Evolutionary conservation across 2,888 invertebrate species (phyloP).

Genomic region (Campoplex capitator): DNA sequence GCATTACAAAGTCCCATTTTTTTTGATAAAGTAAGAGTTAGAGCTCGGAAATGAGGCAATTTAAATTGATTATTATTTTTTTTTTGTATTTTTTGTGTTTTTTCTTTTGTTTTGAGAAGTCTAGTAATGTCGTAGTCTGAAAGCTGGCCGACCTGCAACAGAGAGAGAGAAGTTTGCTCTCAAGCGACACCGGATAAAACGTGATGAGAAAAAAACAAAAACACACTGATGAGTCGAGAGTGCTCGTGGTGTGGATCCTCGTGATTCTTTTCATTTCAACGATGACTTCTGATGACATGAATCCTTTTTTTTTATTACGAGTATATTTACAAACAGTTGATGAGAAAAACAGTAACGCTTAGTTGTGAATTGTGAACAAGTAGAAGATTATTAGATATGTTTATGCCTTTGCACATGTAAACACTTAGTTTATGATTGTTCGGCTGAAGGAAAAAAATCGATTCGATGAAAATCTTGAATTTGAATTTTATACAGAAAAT

Average conservation of each 20-base stretch:
- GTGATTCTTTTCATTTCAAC: conserved; percentile 63
- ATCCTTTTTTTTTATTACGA: neutral
- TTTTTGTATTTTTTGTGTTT: conserved; percentile 59
- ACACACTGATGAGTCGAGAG: conserved; percentile 61
- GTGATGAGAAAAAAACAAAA: conserved; percentile 71
- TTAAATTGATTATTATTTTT: conserved; percentile 24
- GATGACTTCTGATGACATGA: neutral
- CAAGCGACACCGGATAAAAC: conserved; percentile 77
- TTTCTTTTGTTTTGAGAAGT: conserved; percentile 78
- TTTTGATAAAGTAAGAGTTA: conserved; percentile 76
- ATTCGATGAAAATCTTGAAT: neutral
- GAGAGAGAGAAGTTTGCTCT: conserved; percentile 83
- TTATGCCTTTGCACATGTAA: conserved; percentile 53
- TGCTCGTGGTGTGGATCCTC: conserved; percentile 52
- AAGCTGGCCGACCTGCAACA: conserved; percentile 86
- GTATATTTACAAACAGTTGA: conserved; percentile 38
- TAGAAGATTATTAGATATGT: conserved; percentile 41
- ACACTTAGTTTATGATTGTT: conserved; percentile 41
- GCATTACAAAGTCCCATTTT: conserved; percentile 74
- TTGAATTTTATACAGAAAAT: no score
- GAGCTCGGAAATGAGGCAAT: conserved; percentile 77
- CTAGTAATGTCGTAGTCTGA: conserved; percentile 86
- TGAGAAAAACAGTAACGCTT: neutral
- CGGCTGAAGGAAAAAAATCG: conserved; percentile 7
- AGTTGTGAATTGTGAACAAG: neutral